Conservation (phyloP, 2,888 invertebrate species). For the Rotaria magnacalcarata region DNA sequence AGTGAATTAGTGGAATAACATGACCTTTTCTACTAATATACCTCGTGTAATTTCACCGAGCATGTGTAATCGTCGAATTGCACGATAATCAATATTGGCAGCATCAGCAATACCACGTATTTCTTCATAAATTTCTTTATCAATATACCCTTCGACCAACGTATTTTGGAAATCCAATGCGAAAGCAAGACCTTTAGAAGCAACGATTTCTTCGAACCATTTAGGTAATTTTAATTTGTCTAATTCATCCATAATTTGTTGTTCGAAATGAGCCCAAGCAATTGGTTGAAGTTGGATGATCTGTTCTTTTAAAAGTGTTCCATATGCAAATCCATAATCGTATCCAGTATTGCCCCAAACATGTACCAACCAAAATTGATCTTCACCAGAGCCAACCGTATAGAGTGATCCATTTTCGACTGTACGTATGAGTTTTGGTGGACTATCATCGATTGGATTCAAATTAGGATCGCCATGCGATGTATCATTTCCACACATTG, state of each 20-base stretch:
- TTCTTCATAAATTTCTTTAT: constrained; percentile 39
- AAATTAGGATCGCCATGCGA: constrained; percentile 40
- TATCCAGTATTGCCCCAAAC: constrained; percentile 40
- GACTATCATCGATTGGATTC: constrained; percentile 38
- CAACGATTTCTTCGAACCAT: not conserved
- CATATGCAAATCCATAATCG: constrained; percentile 44
- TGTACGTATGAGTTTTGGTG: constrained; percentile 31
- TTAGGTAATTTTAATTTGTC: not conserved
- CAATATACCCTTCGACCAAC: constrained; percentile 39
- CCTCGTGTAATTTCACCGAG: constrained; percentile 43
- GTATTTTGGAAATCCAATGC: constrained; percentile 44
- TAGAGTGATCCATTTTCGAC: constrained; percentile 44
- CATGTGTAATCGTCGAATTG: constrained; percentile 41
- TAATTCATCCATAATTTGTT: not conserved
- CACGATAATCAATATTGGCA: constrained; percentile 26
- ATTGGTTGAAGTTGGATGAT: not conserved
- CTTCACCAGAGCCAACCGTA: constrained; percentile 40
- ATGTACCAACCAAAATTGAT: constrained; percentile 39
- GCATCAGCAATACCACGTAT: constrained; percentile 45
- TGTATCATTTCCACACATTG: constrained; percentile 6
- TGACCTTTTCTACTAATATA: not conserved
- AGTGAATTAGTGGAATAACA: too few relatives aligned
- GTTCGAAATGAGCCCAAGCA: constrained; percentile 19
- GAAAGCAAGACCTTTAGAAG: constrained; percentile 6
- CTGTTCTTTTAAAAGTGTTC: constrained; percentile 37